These are phyloP conservation scores for Cetoscarus ocellatus DNA, from an alignment of 2,797 vertebrate species.

Conservation along the genomic window DNA sequence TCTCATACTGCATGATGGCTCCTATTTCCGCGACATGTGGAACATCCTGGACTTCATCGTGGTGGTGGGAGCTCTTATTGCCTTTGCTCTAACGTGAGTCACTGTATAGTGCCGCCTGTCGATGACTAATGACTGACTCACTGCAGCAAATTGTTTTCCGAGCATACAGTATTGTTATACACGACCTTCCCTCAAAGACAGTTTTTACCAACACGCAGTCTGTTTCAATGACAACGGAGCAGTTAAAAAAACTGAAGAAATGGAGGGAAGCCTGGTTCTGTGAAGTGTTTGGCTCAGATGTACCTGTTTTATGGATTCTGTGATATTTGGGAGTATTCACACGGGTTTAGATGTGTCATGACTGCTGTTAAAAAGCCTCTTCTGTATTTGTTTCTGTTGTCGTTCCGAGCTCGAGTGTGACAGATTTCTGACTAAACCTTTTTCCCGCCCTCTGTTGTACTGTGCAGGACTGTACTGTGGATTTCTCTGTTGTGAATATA, in stretches of 20 bases:
- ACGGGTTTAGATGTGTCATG: slow-evolving; percentile 13
- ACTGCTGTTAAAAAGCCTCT: slow-evolving; percentile 15
- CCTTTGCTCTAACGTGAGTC: slow-evolving; percentile 98
- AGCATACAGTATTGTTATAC: slow-evolving; percentile 55
- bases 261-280: slow-evolving; percentile 12
- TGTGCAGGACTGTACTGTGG: slow-evolving; percentile 55
- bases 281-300: slow-evolving; percentile 18
- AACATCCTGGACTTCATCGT: slow-evolving; percentile 99
- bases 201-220: slow-evolving; percentile 8
- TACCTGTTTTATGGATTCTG: slow-evolving; percentile 9
- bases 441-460: slow-evolving; percentile 56
- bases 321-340: slow-evolving; percentile 21
- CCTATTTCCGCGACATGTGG: slow-evolving; percentile 99
- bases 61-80: slow-evolving; percentile 96
- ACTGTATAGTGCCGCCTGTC: slow-evolving; percentile 50
- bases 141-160: slow-evolving; percentile 54
- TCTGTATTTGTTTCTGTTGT: slow-evolving; percentile 33
- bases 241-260: slow-evolving; percentile 11
- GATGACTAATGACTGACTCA: slow-evolving; percentile 76
- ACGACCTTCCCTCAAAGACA: slow-evolving; percentile 44
- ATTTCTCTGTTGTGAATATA: slow-evolving; percentile 82
- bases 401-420: slow-evolving; percentile 27
- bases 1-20: slow-evolving; percentile 95
- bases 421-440: slow-evolving; percentile 33
- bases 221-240: slow-evolving; percentile 23